Base-by-base conservation (phyloP, 2,888 invertebrate genomes). In the Homarus gammarus region DNA sequence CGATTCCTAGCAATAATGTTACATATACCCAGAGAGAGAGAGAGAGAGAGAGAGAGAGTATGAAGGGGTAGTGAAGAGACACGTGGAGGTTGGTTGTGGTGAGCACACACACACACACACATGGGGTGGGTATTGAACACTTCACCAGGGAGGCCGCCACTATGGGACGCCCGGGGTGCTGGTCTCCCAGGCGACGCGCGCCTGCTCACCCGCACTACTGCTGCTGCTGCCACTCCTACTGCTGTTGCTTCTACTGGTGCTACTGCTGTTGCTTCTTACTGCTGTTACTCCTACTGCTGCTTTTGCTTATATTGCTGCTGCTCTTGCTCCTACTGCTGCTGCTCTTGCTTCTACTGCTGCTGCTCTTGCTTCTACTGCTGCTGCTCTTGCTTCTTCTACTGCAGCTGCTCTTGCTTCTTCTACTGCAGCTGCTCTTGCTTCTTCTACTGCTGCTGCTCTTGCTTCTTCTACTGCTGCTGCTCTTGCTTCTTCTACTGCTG, bases 151-250 rank as follows among this genome's bases (percentile, higher is more conserved):
- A n/a, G 31, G 64, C 64, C 64, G 27, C 56, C 12, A 56, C 31
- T n/a, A 27, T 27, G 27, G 64, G 6, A 12, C 27, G 64, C 10
- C 6, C 8, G n/a, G 40, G 75, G 44, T 44, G 75, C 27, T 75
- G 75, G 75, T 75, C 75, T 75, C 75, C 75, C 75, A 40, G 75
- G 75, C 75, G 75, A 75, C 75, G 75, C 27, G 44, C 40, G 33
- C 51, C 51, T 18, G 15, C 77, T 31, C 51, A 18, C 51, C 27
- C 31, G 2, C 51, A 12, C 77, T 49, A 10, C 15, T 36, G 3
- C 70, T 70, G 3, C 70, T 70, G 56, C 56, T 56, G 15, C n/a
- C n/a, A n/a, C n/a, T n/a, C n/a, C n/a, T n/a, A n/a, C n/a, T n/a
- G n/a, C 18, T 56, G 15, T 5, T 70, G n/a, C 44, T n/a, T 2